These are phyloP conservation scores for Meriones unguiculatus DNA, from an alignment of 2,113 vertebrate genomes.

Conservation along the genomic window DNA sequence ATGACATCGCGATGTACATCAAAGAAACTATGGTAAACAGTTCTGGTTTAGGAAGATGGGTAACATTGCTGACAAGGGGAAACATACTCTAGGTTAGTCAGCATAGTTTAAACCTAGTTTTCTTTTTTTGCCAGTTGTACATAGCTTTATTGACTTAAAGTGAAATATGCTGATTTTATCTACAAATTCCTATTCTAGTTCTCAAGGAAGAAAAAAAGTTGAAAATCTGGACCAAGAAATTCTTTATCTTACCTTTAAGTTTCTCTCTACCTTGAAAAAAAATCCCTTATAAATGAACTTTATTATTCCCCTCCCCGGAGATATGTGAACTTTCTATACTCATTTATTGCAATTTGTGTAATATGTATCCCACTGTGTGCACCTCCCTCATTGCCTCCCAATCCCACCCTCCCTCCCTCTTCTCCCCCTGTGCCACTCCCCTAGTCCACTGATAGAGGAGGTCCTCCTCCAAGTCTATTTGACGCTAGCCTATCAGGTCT, in stretches of 20 bases:
- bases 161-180: constrained; percentile 47
- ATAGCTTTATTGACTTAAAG: constrained; percentile 16
- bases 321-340: too few relatives aligned
- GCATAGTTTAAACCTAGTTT: neutral
- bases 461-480: too few relatives aligned
- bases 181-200: constrained; percentile 26
- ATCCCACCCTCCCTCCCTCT: too few relatives aligned
- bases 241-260: constrained; percentile 16
- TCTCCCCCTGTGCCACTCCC: too few relatives aligned
- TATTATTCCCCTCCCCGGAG: neutral
- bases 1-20: too few relatives aligned
- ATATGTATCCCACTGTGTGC: too few relatives aligned
- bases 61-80: neutral
- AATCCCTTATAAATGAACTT: constrained; percentile 40
- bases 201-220: constrained; percentile 33
- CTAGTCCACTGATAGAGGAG: too few relatives aligned
- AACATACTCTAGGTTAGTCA: neutral
- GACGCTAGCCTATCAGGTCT: too few relatives aligned
- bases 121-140: neutral
- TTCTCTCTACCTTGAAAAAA: constrained; percentile 10
- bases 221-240: constrained; percentile 49
- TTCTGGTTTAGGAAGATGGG: neutral
- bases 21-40: neutral
- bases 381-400: too few relatives aligned
- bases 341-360: too few relatives aligned